phyloP scores from a whole-genome alignment of 2,888 invertebrate genomes.

The Aphodius granarius region DNA sequence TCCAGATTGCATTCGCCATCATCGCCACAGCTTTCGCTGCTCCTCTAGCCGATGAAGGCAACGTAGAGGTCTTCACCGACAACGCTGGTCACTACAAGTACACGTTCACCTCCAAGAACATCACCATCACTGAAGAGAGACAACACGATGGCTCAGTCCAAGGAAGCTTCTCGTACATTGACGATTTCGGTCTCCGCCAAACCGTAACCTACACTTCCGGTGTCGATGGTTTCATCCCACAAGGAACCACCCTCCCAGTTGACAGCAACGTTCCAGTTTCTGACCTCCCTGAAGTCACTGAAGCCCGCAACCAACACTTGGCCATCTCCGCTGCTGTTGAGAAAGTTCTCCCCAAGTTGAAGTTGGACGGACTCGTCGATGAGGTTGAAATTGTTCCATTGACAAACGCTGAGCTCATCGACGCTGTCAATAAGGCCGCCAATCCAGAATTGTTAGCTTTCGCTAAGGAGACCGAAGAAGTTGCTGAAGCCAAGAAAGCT shows the following conservation, averaged over 20 bases:
- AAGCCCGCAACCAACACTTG: slow-evolving; percentile 21
- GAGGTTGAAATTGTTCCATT: slow-evolving; percentile 18
- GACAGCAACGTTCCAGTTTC: background rate
- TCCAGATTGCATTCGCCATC: background rate
- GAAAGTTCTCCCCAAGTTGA: slow-evolving; percentile 17
- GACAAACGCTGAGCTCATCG: slow-evolving; percentile 17
- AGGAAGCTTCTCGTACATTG: slow-evolving; percentile 22
- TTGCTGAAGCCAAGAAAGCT: slow-evolving; percentile 19
- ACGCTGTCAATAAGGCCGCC: slow-evolving; percentile 13
- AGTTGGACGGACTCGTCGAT: slow-evolving; percentile 1
- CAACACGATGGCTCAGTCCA: slow-evolving; percentile 21
- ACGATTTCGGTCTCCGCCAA: slow-evolving; percentile 16
- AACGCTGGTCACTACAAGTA: slow-evolving; percentile 21
- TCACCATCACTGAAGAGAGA: slow-evolving; percentile 21
- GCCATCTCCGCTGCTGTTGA: slow-evolving; percentile 17
- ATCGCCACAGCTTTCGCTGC: slow-evolving; percentile 6
- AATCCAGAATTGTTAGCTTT: background rate
- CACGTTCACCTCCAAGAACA: slow-evolving; percentile 17
- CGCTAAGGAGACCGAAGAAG: slow-evolving; percentile 18
- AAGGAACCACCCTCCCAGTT: slow-evolving; percentile 17
- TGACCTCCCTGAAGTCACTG: slow-evolving; percentile 21
- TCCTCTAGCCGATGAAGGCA: slow-evolving; percentile 13
- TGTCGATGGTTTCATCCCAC: slow-evolving; percentile 16
- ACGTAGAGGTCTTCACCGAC: slow-evolving; percentile 20
- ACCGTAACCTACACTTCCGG: slow-evolving; percentile 24